A percentile compares a stretch with the other conserved stretches of the same genome.
These are phyloP conservation scores for Gonocerus acuteangulatus DNA, from an alignment of 2,888 invertebrate species.

Conservation along the genomic window DNA sequence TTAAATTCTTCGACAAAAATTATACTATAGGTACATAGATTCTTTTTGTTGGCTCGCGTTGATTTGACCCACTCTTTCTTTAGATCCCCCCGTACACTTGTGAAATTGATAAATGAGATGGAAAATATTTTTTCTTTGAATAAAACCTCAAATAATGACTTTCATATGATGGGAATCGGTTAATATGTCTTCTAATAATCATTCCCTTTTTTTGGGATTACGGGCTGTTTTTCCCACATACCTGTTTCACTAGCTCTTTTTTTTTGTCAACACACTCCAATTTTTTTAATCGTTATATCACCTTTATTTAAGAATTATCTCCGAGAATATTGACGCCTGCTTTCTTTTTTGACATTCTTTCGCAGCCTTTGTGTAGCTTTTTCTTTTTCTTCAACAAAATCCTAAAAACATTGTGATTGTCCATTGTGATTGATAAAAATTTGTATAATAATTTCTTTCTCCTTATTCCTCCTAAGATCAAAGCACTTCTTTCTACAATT, in stretches of 20 bases:
- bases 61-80: constrained; percentile 10
- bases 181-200: constrained; percentile 22
- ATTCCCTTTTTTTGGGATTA: constrained; percentile 14
- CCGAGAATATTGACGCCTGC: constrained; percentile 26
- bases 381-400: constrained; percentile 21
- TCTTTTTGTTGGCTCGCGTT: too few relatives aligned
- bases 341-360: constrained; percentile 10
- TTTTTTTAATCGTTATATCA: constrained; percentile 25
- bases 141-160: constrained; percentile 18
- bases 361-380: constrained; percentile 21
- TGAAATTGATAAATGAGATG: constrained; percentile 24
- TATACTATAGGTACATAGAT: too few relatives aligned
- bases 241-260: constrained; percentile 23
- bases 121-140: constrained; percentile 20
- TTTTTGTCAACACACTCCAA: constrained; percentile 24
- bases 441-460: constrained; percentile 10
- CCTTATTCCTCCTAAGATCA: constrained; percentile 8
- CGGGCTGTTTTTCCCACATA: constrained; percentile 22
- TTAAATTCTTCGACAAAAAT: too few relatives aligned
- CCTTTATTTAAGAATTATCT: constrained; percentile 17
- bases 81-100: constrained; percentile 25
- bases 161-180: constrained; percentile 19
- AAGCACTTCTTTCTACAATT: constrained; percentile 24
- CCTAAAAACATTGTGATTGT: constrained; percentile 24
- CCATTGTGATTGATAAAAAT: constrained; percentile 13